A percentile compares a stretch with the other conserved stretches of the same genome.
Evolutionary conservation across 2,888 invertebrate genomes (phyloP).

Genomic region (Tupiocoris notatus): DNA sequence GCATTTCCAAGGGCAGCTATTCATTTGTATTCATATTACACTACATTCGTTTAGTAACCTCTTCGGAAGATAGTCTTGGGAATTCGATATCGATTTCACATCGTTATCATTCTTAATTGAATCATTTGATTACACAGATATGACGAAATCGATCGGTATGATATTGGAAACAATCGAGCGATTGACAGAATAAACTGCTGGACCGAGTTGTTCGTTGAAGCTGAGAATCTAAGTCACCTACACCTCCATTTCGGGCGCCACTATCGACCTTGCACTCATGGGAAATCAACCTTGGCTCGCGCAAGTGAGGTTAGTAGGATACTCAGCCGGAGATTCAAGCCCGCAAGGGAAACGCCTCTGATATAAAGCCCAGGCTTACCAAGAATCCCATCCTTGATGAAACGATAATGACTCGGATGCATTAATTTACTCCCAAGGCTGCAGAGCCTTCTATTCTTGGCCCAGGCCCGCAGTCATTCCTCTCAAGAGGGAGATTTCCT

Average conservation of each 20-base stretch:
- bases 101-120: no score
- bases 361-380: neutral
- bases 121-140: neutral
- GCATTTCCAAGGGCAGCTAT: no score
- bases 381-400: conserved; percentile 1
- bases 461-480: no score
- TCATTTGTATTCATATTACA: no score
- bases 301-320: neutral
- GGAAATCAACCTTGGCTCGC: conserved; percentile 14
- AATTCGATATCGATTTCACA: no score
- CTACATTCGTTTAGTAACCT: no score
- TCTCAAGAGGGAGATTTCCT: neutral
- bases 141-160: neutral
- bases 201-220: neutral
- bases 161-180: neutral
- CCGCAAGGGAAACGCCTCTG: neutral
- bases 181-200: neutral
- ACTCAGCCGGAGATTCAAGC: neutral
- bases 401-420: conserved; percentile 22
- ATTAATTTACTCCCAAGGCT: conserved; percentile 22
- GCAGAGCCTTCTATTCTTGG: neutral
- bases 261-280: neutral
- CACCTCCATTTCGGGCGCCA: neutral
- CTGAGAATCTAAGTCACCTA: neutral
- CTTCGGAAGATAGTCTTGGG: no score